A percentile compares a stretch with the other conserved stretches of the same genome.
These are phyloP conservation scores for Diplosoma virens DNA, from an alignment of 23 tunicate species.

Conservation along the genomic window DNA sequence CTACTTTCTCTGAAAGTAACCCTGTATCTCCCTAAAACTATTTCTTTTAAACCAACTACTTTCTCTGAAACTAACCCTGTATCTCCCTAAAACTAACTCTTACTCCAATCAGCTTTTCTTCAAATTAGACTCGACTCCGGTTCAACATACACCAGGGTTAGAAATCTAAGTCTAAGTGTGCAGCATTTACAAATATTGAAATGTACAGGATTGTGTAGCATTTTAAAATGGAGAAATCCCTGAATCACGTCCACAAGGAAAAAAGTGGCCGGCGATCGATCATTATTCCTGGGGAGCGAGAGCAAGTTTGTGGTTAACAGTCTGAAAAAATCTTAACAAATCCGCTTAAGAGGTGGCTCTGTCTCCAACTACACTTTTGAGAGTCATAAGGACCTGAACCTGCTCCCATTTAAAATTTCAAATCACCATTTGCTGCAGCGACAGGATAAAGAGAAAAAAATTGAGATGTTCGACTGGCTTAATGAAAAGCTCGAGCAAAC, in stretches of 20 bases:
- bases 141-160: too few species aligned
- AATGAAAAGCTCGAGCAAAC: slow-evolving; percentile 20
- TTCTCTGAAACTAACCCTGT: too few species aligned
- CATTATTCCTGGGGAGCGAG: slow-evolving; percentile 5
- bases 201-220: slow-evolving; percentile 18
- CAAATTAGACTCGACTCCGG: too few species aligned
- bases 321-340: not conserved
- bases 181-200: slow-evolving; percentile 14
- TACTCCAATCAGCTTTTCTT: too few species aligned
- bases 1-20: too few species aligned
- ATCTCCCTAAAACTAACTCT: too few species aligned
- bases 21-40: too few species aligned
- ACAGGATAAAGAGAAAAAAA: slow-evolving; percentile 17
- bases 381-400: slow-evolving; percentile 19
- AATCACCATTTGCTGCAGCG: slow-evolving; percentile 13
- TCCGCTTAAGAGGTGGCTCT: slow-evolving; percentile 19
- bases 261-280: slow-evolving; percentile 18
- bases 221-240: not conserved
- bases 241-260: slow-evolving; percentile 9
- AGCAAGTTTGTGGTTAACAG: slow-evolving; percentile 19
- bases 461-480: slow-evolving; percentile 19
- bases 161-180: too few species aligned
- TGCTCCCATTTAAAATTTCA: slow-evolving; percentile 17
- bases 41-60: too few species aligned
- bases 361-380: slow-evolving; percentile 18